Percentiles rank a stretch among this genome's conserved stretches.
These are phyloP conservation scores for Lamellibrachia columna DNA, from an alignment of 2,888 invertebrate genomes.

Conservation along the genomic window DNA sequence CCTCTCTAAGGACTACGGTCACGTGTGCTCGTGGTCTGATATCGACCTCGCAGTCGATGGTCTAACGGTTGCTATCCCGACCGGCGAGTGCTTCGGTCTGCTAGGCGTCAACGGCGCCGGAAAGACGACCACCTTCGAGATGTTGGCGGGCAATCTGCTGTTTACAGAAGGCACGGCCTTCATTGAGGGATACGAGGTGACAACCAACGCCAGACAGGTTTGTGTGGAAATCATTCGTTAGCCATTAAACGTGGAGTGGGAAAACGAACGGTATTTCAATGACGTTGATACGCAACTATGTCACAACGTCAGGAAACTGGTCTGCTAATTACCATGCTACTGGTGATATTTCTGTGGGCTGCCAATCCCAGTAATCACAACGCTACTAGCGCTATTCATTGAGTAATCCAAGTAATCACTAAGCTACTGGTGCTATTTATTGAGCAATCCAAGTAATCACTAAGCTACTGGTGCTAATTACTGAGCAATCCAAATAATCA, in stretches of 20 bases:
- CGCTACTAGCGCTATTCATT: neutral
- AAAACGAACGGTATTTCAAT: no score
- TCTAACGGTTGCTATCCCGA: conserved; percentile 55
- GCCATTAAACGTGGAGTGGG: no score
- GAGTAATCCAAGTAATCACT: neutral
- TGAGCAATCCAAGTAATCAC: neutral
- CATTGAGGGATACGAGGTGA: conserved; percentile 48
- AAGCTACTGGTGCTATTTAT: neutral
- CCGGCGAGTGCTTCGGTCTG: conserved; percentile 59
- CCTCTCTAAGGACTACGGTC: neutral
- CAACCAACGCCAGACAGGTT: conserved; percentile 36
- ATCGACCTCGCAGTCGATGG: conserved; percentile 50
- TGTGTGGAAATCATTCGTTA: neutral
- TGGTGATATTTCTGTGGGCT: neutral
- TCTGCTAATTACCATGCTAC: neutral
- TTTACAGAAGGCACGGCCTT: conserved; percentile 45
- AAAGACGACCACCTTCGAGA: conserved; percentile 63
- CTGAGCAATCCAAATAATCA: no score
- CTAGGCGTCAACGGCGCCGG: conserved; percentile 65
- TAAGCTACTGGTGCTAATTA: no score
- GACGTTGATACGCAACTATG: no score
- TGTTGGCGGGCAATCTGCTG: conserved; percentile 57
- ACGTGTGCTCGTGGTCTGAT: neutral
- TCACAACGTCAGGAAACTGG: no score
- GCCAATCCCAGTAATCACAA: neutral